A percentile compares a stretch with the other conserved stretches of the same genome.
These are phyloP conservation scores for Monopterus albus DNA, from an alignment of 2,113 vertebrate genomes.

Conservation along the genomic window DNA sequence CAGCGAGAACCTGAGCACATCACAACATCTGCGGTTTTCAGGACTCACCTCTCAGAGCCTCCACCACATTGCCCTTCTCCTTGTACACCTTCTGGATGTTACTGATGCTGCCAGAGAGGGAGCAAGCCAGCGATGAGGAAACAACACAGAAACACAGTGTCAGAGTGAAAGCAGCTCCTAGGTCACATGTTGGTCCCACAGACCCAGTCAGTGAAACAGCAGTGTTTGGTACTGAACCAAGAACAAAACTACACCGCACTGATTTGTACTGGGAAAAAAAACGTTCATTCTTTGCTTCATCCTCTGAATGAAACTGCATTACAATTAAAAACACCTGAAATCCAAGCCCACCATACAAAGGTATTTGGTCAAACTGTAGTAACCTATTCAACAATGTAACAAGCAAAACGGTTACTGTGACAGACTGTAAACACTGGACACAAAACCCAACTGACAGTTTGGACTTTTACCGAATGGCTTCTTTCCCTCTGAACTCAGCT, in stretches of 20 bases:
- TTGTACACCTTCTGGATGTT: slow-evolving; percentile 93
- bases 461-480: slow-evolving; percentile 90
- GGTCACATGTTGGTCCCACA: not conserved
- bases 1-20: not conserved
- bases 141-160: not conserved
- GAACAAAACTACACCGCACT: no score
- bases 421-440: not conserved
- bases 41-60: slow-evolving; percentile 90
- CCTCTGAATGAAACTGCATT: no score
- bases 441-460: not conserved
- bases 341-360: not conserved
- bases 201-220: not conserved
- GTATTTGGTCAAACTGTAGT: not conserved
- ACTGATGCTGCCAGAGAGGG: slow-evolving; percentile 86
- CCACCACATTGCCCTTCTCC: slow-evolving; percentile 88
- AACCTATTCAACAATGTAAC: not conserved
- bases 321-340: no score
- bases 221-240: not conserved
- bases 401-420: no score
- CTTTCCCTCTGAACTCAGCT: slow-evolving; percentile 92
- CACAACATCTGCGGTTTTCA: slow-evolving; percentile 21
- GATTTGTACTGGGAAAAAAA: no score
- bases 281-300: no score
- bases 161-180: slow-evolving; percentile 1
- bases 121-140: not conserved